phyloP scores from a whole-genome alignment of 2,888 invertebrate genomes.

The Thumatha senex region DNA sequence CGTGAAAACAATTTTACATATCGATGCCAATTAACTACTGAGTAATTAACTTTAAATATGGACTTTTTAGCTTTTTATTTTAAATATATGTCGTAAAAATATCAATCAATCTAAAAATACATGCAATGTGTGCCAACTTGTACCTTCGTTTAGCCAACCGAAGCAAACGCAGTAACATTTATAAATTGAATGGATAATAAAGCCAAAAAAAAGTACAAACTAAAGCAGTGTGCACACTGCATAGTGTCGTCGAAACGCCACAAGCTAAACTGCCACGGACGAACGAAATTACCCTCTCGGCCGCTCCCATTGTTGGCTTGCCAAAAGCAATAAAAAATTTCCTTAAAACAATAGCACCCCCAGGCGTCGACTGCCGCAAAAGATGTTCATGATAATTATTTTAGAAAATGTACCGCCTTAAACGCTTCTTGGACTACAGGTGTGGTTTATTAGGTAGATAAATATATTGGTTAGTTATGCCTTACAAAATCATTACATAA shows the following conservation, averaged over 20 bases:
- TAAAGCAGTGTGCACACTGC: conserved; percentile 46
- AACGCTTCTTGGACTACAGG: conserved; percentile 74
- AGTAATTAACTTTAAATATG: conserved; percentile 34
- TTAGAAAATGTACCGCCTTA: conserved; percentile 71
- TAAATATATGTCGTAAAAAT: conserved; percentile 14
- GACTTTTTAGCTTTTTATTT: conserved; percentile 26
- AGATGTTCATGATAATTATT: conserved; percentile 80
- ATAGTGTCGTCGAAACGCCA: conserved; percentile 54
- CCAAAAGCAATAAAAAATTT: conserved; percentile 77
- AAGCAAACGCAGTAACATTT: conserved; percentile 36
- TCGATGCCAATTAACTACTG: conserved; percentile 34
- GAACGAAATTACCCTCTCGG: conserved; percentile 66
- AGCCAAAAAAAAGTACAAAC: conserved; percentile 43
- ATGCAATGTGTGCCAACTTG: not conserved
- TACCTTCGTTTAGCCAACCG: conserved; percentile 9
- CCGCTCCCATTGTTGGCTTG: conserved; percentile 78
- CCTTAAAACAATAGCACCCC: conserved; percentile 81
- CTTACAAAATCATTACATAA: conserved; percentile 25
- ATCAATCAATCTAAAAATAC: conserved; percentile 23
- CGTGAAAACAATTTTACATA: conserved; percentile 37
- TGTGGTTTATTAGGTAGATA: conserved; percentile 63
- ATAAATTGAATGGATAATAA: conserved; percentile 44
- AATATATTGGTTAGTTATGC: conserved; percentile 29
- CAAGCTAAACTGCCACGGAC: conserved; percentile 57
- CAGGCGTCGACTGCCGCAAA: conserved; percentile 71